Percentiles rank a stretch among this genome's conserved stretches.
Conservation (phyloP, 2,888 invertebrate genomes). For the Papilio gigon region DNA sequence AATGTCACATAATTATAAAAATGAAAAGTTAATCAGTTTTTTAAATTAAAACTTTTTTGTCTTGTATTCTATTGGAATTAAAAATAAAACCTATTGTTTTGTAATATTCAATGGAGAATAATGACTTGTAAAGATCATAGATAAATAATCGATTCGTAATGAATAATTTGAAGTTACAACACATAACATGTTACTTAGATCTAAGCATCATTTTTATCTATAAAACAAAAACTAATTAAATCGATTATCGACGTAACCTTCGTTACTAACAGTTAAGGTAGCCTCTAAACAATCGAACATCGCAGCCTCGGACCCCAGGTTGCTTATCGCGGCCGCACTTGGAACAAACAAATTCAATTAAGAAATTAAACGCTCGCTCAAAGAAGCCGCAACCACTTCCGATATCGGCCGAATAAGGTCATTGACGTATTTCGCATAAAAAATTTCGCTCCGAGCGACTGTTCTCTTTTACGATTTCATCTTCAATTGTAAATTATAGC, state of each 20-base stretch:
- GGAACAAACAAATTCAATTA: slow-evolving; percentile 81
- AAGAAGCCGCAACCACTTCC: slow-evolving; percentile 69
- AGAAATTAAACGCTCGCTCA: slow-evolving; percentile 74
- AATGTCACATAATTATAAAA: too few species aligned
- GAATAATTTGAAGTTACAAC: neutral
- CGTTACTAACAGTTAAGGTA: slow-evolving; percentile 55
- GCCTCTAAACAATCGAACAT: slow-evolving; percentile 63
- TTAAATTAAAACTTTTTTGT: too few species aligned
- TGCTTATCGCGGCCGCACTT: slow-evolving; percentile 64
- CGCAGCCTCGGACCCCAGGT: slow-evolving; percentile 56
- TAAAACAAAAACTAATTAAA: slow-evolving; percentile 61
- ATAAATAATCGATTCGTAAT: neutral
- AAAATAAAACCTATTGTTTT: too few species aligned
- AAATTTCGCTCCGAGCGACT: slow-evolving; percentile 52
- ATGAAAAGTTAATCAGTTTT: too few species aligned
- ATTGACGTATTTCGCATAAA: slow-evolving; percentile 63
- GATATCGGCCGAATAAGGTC: slow-evolving; percentile 63
- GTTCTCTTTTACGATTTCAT: slow-evolving; percentile 51
- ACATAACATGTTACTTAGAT: slow-evolving; percentile 10
- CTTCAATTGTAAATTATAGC: slow-evolving; percentile 42
- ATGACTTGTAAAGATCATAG: neutral
- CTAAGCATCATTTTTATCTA: slow-evolving; percentile 3
- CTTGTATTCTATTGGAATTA: too few species aligned
- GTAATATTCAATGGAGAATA: too few species aligned
- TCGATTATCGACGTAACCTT: slow-evolving; percentile 63